Conservation (phyloP, 2,113 vertebrate genomes). For the Eolophus roseicapilla region DNA sequence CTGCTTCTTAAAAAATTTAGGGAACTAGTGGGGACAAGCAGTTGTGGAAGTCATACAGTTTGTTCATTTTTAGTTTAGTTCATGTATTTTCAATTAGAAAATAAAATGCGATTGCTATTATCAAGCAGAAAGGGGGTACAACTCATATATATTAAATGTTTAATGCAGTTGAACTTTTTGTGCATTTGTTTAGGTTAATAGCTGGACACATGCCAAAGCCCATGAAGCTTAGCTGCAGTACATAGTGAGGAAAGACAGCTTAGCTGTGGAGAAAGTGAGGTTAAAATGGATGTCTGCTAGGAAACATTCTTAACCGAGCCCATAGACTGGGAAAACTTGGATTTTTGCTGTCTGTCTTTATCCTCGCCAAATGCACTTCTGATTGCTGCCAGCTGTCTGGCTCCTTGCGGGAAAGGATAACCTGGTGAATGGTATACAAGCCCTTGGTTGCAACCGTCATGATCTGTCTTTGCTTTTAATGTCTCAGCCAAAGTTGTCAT, state of each 20-base stretch:
- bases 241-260: neutral
- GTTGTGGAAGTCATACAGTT: neutral
- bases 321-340: neutral
- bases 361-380: rapidly evolving
- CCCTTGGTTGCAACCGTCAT: neutral
- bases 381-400: neutral
- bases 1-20: conserved; percentile 9
- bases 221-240: neutral
- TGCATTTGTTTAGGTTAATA: neutral
- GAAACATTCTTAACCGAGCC: neutral
- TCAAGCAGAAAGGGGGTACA: neutral
- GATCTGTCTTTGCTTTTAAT: neutral
- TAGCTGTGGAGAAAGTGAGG: neutral
- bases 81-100: neutral
- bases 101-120: neutral
- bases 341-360: neutral
- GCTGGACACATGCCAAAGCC: neutral
- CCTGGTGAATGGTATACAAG: neutral
- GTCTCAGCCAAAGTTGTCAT: neutral
- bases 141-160: neutral
- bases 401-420: neutral
- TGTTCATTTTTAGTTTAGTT: neutral
- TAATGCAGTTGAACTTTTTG: neutral
- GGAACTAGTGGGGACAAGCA: neutral
- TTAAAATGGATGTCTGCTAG: neutral